A percentile compares a stretch with the other conserved stretches of the same genome.
Evolutionary conservation across 1,140 invertebrate genomes (phyloP).

Genomic region (Vollenhovia emeryi): DNA sequence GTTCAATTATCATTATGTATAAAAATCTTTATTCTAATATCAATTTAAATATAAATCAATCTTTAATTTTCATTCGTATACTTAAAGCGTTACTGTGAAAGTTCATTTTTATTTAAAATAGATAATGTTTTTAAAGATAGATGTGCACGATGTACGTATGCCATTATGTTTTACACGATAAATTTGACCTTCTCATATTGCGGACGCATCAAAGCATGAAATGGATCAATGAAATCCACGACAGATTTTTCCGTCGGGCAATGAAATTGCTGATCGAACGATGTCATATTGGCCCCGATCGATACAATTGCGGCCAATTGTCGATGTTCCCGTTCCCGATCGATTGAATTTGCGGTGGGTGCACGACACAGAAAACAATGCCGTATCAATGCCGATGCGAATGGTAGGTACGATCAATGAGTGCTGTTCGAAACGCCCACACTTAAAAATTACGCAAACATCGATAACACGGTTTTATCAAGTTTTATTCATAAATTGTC

Average conservation of each 20-base stretch:
- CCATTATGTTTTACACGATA: slow-evolving; percentile 26
- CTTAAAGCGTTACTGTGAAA: neutral
- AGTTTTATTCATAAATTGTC: slow-evolving; percentile 64
- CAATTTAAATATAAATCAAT: neutral
- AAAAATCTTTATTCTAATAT: neutral
- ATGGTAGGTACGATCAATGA: slow-evolving; percentile 59
- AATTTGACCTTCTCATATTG: slow-evolving; percentile 32
- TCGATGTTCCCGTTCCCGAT: slow-evolving; percentile 59
- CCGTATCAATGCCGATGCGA: slow-evolving; percentile 25
- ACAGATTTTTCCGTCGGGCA: slow-evolving; percentile 47
- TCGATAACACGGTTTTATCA: slow-evolving; percentile 70
- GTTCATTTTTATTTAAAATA: neutral
- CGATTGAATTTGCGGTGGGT: slow-evolving; percentile 72
- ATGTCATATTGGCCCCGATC: slow-evolving; percentile 68
- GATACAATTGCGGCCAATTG: slow-evolving; percentile 76
- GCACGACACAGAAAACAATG: slow-evolving; percentile 53
- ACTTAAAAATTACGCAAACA: slow-evolving; percentile 69
- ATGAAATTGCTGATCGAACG: slow-evolving; percentile 47
- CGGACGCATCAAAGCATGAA: slow-evolving; percentile 45
- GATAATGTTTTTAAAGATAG: neutral
- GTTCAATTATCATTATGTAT: neutral
- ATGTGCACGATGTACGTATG: neutral
- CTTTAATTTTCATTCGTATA: neutral
- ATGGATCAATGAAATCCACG: slow-evolving; percentile 23
- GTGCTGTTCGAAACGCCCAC: slow-evolving; percentile 68